Evolutionary conservation across 2,113 vertebrate species (phyloP).

Genomic region (Sarotherodon lohbergeri): DNA sequence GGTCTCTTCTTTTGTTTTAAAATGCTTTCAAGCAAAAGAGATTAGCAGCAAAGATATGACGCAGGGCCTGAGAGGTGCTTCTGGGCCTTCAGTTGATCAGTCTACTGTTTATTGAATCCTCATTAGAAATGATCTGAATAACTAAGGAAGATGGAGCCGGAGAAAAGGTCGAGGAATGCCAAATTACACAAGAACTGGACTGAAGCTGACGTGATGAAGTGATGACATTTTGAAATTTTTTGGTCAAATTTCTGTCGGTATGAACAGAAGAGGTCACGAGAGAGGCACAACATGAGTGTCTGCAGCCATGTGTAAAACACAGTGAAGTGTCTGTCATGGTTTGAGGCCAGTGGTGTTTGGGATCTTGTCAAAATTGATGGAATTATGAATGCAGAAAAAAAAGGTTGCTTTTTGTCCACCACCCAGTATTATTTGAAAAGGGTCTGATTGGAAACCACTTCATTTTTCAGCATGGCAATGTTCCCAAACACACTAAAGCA

Average conservation of each 20-base stretch:
- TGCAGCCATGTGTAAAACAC: neutral
- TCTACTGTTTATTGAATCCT: neutral
- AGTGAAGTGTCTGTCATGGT: neutral
- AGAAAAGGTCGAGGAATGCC: neutral
- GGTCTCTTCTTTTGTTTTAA: conserved; percentile 17
- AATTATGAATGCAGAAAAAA: neutral
- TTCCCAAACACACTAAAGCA: neutral
- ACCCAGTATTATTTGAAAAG: neutral
- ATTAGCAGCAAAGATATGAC: neutral
- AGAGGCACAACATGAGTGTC: neutral
- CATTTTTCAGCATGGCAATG: neutral
- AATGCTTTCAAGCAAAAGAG: neutral
- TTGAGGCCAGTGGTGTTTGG: neutral
- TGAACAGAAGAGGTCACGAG: neutral
- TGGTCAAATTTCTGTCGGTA: neutral
- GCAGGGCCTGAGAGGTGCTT: neutral
- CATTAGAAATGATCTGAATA: neutral
- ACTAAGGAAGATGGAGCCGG: neutral
- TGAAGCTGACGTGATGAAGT: neutral
- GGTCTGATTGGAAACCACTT: neutral
- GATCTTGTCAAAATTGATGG: neutral
- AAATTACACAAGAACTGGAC: neutral
- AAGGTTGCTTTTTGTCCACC: neutral
- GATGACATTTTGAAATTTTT: neutral
- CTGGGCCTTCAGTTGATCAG: neutral